Evolutionary conservation across 2,888 invertebrate species (phyloP).

Genomic region (Liopterus haemorrhoidalis): DNA sequence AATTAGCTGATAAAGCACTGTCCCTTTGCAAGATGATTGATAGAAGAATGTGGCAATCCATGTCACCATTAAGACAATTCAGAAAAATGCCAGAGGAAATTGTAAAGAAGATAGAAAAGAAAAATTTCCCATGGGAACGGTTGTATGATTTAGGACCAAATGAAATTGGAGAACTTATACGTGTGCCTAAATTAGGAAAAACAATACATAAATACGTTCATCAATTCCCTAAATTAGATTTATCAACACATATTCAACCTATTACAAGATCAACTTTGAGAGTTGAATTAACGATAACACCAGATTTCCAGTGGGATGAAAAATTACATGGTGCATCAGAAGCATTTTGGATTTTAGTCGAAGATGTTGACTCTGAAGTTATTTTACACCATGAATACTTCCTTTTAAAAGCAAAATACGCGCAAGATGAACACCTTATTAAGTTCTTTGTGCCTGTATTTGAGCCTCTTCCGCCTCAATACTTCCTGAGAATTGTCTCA

Average conservation of each 20-base stretch:
- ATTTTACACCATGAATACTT: slow-evolving; percentile 92
- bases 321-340: slow-evolving; percentile 78
- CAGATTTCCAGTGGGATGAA: slow-evolving; percentile 99
- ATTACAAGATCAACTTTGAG: slow-evolving; percentile 88
- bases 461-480: slow-evolving; percentile 97
- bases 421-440: slow-evolving; percentile 88
- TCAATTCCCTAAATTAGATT: slow-evolving; percentile 93
- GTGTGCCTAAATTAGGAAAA: slow-evolving; percentile 88
- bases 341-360: slow-evolving; percentile 83
- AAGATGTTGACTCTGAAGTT: slow-evolving; percentile 82
- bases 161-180: slow-evolving; percentile 91
- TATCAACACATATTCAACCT: slow-evolving; percentile 96
- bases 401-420: slow-evolving; percentile 89
- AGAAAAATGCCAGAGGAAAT: slow-evolving; percentile 96
- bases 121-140: slow-evolving; percentile 89
- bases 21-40: slow-evolving; percentile 99
- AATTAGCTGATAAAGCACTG: slow-evolving; percentile 90
- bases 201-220: slow-evolving; percentile 94
- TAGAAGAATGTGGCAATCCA: slow-evolving; percentile 98
- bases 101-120: slow-evolving; percentile 96
- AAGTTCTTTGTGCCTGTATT: slow-evolving; percentile 99
- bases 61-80: slow-evolving; percentile 97
- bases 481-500: slow-evolving; percentile 86
- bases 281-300: slow-evolving; percentile 94
- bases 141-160: slow-evolving; percentile 94